phyloP scores from a whole-genome alignment of 2,113 vertebrate species.

The Thalassarche chlororhynchos region DNA sequence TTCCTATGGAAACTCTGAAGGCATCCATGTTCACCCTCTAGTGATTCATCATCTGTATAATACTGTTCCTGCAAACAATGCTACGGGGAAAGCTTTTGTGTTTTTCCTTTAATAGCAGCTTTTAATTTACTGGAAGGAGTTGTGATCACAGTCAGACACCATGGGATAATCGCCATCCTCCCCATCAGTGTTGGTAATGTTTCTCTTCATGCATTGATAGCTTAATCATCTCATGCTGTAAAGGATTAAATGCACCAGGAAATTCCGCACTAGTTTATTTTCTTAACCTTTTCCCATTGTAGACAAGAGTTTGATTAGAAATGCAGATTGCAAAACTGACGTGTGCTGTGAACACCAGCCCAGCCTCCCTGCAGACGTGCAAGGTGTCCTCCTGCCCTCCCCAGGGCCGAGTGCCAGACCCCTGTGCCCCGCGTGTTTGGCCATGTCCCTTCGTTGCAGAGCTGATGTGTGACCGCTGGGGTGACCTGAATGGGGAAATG shows the following conservation, averaged over 20 bases:
- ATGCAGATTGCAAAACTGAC: not conserved
- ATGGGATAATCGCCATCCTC: not conserved
- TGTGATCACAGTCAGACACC: not conserved
- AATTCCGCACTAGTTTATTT: not conserved
- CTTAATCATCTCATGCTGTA: not conserved
- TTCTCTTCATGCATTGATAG: not conserved
- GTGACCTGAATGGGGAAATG: not conserved
- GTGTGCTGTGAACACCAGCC: not conserved
- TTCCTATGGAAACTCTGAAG: not conserved
- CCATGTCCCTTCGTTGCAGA: rapidly evolving
- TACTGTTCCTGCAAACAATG: not conserved
- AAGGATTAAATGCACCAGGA: not conserved
- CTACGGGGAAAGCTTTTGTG: not conserved
- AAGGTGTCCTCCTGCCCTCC: not conserved
- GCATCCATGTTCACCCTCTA: not conserved
- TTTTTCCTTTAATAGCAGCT: not conserved
- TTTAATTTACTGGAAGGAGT: not conserved
- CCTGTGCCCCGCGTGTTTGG: rapidly evolving
- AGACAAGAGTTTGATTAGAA: not conserved
- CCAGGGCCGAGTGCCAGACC: not conserved
- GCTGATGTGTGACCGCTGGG: not conserved
- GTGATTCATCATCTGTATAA: not conserved
- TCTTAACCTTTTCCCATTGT: not conserved
- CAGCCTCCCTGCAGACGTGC: not conserved
- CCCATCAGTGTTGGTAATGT: not conserved